Evolutionary conservation across 2,888 invertebrate genomes (phyloP), one percentile per base, ranked within the genome.

Genomic region (Shargacucullia verbasci): DNA sequence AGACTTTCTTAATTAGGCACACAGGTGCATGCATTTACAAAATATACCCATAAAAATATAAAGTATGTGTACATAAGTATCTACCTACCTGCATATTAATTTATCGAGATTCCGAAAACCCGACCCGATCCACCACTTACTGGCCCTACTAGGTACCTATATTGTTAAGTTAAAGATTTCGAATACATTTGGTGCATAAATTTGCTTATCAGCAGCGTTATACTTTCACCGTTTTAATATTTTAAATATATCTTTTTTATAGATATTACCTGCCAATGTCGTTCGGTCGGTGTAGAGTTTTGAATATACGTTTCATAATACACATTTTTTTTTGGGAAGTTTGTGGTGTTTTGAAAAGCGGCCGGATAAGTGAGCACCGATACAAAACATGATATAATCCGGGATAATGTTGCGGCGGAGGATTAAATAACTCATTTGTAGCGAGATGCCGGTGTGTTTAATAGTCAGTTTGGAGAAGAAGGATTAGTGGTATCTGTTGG

Each of bases 321-420:
- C 50, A 54, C 57, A 56, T 20, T 76, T 82, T 81, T 77, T 73
- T 67, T 62, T 70, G 72, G 65, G 56, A 61, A 66, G 57, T 79
- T 79, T 80, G 71, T 79, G 73, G 78, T 85, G 82, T 86, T 87
- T 86, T 79, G 80, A 81, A 84, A 86, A 76, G 73, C 66, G 70
- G 75, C 77, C 80, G 80, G 80, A 85, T 54, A 76, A 88, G 83
- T 86, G 88, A 88, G 73, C 87, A 85, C 82, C 82, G 82, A 81
- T 81, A 88, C 87, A 91, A 90, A 88, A 88, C 85, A 82, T 76
- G 81, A 84, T 89, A 85, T 90, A 90, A 92, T 90, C 91, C 86
- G 78, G 82, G 85, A 81, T 89, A 85, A 88, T 86, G 83, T 88
- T 88, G 89, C 89, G 88, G 88, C 73, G 69, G 78, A 76, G 86